Evolutionary conservation across 2,888 invertebrate species (phyloP).

Genomic region (Mesorhabditis spiculigera): DNA sequence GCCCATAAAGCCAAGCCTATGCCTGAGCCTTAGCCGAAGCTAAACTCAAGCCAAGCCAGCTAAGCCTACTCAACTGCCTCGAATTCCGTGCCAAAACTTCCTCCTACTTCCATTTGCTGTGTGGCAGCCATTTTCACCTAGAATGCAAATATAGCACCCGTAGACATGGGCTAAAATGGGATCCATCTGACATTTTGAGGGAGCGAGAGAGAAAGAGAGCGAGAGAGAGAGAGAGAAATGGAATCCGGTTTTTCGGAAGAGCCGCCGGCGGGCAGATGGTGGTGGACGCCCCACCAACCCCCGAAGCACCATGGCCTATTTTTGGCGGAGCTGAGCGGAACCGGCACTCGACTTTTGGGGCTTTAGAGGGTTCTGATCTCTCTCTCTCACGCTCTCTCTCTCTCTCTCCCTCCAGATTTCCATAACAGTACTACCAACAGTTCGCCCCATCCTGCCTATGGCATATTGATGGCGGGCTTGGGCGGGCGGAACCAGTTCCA

Average conservation of each 20-base stretch:
- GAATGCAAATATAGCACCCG: no score
- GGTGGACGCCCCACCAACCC: not conserved
- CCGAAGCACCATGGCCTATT: conserved; percentile 5
- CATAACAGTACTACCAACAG: not conserved
- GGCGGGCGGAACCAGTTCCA: no score
- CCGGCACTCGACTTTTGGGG: not conserved
- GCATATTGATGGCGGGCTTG: not conserved
- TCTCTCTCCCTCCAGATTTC: not conserved
- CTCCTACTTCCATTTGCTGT: no score
- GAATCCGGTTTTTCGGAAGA: conserved; percentile 36
- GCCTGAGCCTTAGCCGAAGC: no score
- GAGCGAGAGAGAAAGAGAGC: not conserved
- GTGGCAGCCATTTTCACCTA: no score
- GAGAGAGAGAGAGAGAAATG: no score
- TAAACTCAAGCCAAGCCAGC: no score
- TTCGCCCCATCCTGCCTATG: not conserved
- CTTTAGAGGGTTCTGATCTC: not conserved
- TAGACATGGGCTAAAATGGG: not conserved
- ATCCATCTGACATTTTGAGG: not conserved
- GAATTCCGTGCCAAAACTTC: no score
- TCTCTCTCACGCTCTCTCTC: not conserved
- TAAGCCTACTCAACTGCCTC: no score
- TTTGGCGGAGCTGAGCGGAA: not conserved
- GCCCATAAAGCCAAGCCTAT: no score
- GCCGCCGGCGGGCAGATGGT: conserved; percentile 16